Percentiles rank a stretch among this genome's conserved stretches.
Evolutionary conservation across 2,113 vertebrate species (phyloP).

Genomic region (Dromiciops gliroides): DNA sequence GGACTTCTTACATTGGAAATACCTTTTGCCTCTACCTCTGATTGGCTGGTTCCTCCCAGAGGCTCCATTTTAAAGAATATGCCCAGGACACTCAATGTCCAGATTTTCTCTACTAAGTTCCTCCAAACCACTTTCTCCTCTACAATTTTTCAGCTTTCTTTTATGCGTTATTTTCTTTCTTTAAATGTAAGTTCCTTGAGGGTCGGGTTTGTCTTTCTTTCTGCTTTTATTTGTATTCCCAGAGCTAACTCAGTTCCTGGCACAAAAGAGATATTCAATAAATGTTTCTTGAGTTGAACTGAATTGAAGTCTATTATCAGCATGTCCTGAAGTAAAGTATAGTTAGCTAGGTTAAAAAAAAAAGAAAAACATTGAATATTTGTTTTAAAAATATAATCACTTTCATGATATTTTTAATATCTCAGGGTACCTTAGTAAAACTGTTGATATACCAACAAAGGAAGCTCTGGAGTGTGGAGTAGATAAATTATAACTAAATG

Average conservation of each 20-base stretch:
- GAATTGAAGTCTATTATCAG: background rate
- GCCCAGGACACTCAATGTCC: background rate
- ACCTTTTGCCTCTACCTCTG: background rate
- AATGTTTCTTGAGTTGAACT: background rate
- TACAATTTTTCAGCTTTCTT: background rate
- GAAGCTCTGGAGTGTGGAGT: too few species aligned
- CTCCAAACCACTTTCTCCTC: background rate
- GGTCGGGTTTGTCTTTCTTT: background rate
- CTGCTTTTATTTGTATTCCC: background rate
- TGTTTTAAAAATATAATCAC: background rate
- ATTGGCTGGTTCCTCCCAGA: background rate
- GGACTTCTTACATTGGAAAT: background rate
- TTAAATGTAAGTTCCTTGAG: background rate
- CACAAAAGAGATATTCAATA: background rate
- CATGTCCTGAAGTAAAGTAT: background rate
- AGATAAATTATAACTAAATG: slow-evolving; percentile 26
- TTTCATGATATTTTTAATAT: slow-evolving; percentile 8
- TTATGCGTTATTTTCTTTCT: background rate
- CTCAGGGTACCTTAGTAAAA: background rate
- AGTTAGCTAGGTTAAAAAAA: background rate
- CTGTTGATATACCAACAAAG: background rate
- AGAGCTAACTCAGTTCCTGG: background rate
- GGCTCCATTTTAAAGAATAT: background rate
- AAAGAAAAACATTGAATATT: background rate
- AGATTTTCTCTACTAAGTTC: background rate